Evolutionary conservation across 2,113 vertebrate genomes (phyloP).

Genomic region (Madoqua kirkii): DNA sequence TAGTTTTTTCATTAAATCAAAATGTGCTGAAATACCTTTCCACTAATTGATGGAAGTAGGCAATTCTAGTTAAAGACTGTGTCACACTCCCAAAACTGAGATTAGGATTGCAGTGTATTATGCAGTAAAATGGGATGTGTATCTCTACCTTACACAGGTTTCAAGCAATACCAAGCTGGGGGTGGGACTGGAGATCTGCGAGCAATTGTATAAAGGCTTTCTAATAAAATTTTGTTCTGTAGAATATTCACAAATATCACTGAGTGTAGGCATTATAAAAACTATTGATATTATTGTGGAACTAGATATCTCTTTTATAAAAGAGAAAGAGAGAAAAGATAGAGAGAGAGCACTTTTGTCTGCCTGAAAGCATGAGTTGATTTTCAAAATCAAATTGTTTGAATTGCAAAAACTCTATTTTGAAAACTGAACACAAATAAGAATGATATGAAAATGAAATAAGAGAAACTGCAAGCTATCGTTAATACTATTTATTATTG

Average conservation of each 20-base stretch:
- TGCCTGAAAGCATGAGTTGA: not conserved
- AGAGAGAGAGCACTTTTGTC: not conserved
- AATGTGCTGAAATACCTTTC: not conserved
- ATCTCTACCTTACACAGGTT: not conserved
- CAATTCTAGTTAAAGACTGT: not conserved
- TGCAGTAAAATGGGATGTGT: not conserved
- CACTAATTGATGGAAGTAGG: not conserved
- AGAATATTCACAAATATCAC: not conserved
- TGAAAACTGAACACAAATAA: not conserved
- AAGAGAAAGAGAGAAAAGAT: not conserved
- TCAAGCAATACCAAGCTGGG: not conserved
- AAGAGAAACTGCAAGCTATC: not conserved
- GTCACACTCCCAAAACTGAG: not conserved
- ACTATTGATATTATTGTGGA: not conserved
- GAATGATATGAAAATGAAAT: not conserved
- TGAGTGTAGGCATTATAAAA: not conserved
- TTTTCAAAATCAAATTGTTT: not conserved
- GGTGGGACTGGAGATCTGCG: not conserved
- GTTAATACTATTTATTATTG: not conserved
- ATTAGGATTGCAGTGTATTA: not conserved
- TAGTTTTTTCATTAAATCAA: not conserved
- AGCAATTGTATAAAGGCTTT: not conserved
- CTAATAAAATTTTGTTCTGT: not conserved
- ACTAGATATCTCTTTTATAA: not conserved
- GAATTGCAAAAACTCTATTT: not conserved